These are phyloP conservation scores for Auanema freiburgensis DNA, from an alignment of 2,888 invertebrate genomes.

Conservation along the genomic window DNA sequence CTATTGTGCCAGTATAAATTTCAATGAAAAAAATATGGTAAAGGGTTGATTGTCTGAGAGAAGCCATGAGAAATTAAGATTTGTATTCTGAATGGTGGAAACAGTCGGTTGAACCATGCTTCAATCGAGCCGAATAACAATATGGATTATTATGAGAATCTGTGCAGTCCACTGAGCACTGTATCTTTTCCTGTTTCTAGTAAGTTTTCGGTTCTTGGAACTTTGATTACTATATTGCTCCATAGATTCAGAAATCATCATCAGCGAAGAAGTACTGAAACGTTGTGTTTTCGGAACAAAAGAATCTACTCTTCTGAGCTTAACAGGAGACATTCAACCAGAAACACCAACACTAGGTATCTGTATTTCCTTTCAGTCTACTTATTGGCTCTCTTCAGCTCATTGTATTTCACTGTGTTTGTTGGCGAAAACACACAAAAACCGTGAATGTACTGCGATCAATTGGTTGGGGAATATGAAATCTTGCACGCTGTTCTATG, in stretches of 20 bases:
- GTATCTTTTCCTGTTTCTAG: conserved; percentile 5
- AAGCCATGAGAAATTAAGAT: conserved; percentile 4
- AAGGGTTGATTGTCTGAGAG: not conserved
- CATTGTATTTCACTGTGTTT: too few relatives aligned
- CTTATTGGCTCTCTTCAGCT: too few relatives aligned
- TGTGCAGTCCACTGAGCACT: conserved; percentile 24
- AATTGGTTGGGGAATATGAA: conserved; percentile 15
- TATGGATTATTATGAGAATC: conserved; percentile 36
- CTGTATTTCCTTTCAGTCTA: not conserved
- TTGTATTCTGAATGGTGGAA: conserved; percentile 36
- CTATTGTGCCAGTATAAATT: conserved; percentile 38
- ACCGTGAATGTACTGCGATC: conserved; percentile 6
- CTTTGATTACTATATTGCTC: not conserved
- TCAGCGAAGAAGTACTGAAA: too few relatives aligned
- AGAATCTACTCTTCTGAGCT: too few relatives aligned
- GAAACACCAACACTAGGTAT: not conserved
- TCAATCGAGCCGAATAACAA: conserved; percentile 16
- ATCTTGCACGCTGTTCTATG: conserved; percentile 15
- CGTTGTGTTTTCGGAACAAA: too few relatives aligned
- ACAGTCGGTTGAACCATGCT: conserved; percentile 29
- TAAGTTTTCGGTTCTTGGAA: not conserved
- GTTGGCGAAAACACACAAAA: too few relatives aligned
- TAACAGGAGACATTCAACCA: not conserved
- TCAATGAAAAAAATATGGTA: conserved; percentile 24
- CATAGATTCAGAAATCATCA: not conserved